Evolutionary conservation across 2,888 invertebrate species (phyloP).

Genomic region (Monopis laevigella): DNA sequence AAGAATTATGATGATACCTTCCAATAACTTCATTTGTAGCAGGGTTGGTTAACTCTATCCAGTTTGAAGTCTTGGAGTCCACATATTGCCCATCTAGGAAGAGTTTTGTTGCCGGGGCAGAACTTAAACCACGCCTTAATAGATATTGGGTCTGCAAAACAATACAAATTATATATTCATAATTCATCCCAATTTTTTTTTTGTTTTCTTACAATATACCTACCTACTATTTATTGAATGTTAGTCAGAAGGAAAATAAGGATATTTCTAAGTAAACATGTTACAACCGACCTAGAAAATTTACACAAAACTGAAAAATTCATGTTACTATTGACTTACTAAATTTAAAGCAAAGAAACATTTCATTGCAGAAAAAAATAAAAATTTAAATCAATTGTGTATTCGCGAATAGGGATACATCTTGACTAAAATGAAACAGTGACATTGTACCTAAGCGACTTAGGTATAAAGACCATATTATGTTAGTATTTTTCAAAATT

Average conservation of each 20-base stretch:
- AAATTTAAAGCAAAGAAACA: conserved; percentile 13
- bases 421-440: too few relatives aligned
- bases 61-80: conserved; percentile 92
- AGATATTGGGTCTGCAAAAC: conserved; percentile 37
- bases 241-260: too few relatives aligned
- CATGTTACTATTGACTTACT: conserved; percentile 15
- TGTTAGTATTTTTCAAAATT: neutral
- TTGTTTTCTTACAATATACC: too few relatives aligned
- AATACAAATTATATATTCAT: too few relatives aligned
- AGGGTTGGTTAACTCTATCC: conserved; percentile 96
- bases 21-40: conserved; percentile 88
- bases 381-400: conserved; percentile 13
- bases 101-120: conserved; percentile 84
- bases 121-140: conserved; percentile 56
- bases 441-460: neutral
- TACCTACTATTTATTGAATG: too few relatives aligned
- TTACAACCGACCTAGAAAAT: conserved; percentile 16
- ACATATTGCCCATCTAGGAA: conserved; percentile 95
- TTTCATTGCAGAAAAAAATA: conserved; percentile 3
- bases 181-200: too few relatives aligned
- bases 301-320: conserved; percentile 15
- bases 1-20: conserved; percentile 43
- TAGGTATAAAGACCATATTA: conserved; percentile 3
- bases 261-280: conserved; percentile 9
- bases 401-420: conserved; percentile 5